phyloP scores from a whole-genome alignment of 92 coral and sea anemone genomes.

The Zoanthus sociatus region DNA sequence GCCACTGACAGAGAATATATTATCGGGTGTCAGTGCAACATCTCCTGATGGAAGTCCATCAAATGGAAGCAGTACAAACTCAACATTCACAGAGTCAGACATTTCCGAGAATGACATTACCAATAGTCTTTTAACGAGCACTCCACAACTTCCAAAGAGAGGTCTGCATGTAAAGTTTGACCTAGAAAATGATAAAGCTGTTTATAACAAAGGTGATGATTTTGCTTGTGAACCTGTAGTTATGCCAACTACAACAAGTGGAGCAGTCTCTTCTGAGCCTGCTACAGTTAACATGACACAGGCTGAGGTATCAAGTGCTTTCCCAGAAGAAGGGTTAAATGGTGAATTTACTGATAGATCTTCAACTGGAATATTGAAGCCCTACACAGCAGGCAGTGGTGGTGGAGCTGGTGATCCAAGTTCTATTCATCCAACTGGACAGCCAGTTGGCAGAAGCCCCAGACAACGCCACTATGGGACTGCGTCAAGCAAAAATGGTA shows the following conservation, averaged over 20 bases:
- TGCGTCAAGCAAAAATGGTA: constrained; percentile 23
- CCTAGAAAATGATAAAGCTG: constrained; percentile 42
- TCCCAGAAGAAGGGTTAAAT: background rate
- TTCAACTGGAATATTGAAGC: constrained; percentile 79
- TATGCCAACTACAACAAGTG: background rate
- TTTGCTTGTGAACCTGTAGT: background rate
- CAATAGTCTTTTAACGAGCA: constrained; percentile 69
- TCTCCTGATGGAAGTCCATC: constrained; percentile 35
- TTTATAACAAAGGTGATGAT: background rate
- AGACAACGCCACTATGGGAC: constrained; percentile 26
- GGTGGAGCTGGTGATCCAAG: constrained; percentile 83
- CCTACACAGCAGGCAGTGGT: constrained; percentile 79
- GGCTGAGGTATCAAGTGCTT: constrained; percentile 40
- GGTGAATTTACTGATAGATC: background rate
- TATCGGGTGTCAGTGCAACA: background rate
- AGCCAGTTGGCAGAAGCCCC: constrained; percentile 44
- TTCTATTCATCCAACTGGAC: constrained; percentile 48
- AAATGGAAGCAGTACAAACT: constrained; percentile 40
- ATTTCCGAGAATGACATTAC: constrained; percentile 60
- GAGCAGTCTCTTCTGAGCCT: constrained; percentile 21
- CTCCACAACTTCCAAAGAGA: constrained; percentile 72
- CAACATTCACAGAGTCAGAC: constrained; percentile 76
- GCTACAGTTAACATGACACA: background rate
- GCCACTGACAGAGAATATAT: background rate
- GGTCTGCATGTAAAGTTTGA: constrained; percentile 93